Evolutionary conservation across 2,113 vertebrate species (phyloP), one percentile per base, ranked within the genome.

Genomic region (Turdus rufiventris): DNA sequence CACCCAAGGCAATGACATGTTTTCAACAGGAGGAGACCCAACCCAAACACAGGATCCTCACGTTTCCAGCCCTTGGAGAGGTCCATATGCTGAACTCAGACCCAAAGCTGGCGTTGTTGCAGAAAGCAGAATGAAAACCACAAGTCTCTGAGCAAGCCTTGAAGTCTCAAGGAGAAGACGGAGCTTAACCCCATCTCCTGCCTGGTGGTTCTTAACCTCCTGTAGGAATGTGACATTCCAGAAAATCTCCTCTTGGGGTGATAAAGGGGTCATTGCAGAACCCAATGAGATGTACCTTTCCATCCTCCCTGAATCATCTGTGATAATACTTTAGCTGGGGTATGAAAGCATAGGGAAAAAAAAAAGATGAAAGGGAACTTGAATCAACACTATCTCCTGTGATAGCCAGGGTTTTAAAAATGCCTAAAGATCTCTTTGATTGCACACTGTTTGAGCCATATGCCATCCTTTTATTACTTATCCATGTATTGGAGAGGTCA

Each of bases 81-180:
- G 25, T 67, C 33, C 42, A 26, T 0, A 0, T 45, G 70, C 63
- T 45, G 60, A 85, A 26, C 43, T 33, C 51, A 43, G 58, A 42
- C 31, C 25, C 8, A 8, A 73, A 48, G 38, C 48, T 12, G 20
- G 28, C 0, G 0, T 12, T 36, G 61, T 0, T 71, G 90, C 76
- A 86, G 80, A 42, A 76, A n/a, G 34, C 72, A 84, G 63, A 71
- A 91, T 16, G 70, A 84, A 93, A 84, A 86, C 40, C 48, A 40
- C 56, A 63, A 58, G 26, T 10, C 31, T 57, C 50, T 13, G 8
- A 1, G 4, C 0, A 5, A 78, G 66, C 47, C 73, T 66, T 86
- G 83, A 74, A 92, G 31, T 12, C 21, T 51, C 1, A 1, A 61
- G 61, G 48, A 87, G 61, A 40, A 58, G 62, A 29, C 23, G 26